Percentiles rank a stretch among this genome's conserved stretches.
Conservation (phyloP, 2,888 invertebrate species). For the Xylota segnis region DNA sequence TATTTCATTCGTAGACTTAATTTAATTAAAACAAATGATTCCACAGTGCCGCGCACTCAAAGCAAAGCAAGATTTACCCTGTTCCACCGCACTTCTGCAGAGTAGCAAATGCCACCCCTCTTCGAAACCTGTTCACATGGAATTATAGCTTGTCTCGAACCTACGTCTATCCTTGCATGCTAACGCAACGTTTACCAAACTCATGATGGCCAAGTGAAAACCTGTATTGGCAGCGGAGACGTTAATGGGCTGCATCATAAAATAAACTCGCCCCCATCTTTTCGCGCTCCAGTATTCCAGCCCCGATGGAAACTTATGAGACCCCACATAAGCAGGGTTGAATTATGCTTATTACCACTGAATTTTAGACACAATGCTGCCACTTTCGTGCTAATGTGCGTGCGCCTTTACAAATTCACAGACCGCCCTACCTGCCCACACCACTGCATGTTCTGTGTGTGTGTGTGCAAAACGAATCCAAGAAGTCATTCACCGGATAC, state of each 20-base stretch:
- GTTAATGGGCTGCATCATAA: conserved; percentile 76
- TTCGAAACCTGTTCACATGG: background rate
- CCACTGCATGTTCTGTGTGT: conserved; percentile 9
- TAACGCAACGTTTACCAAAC: conserved; percentile 71
- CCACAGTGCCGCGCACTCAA: conserved; percentile 31
- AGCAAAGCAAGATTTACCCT: conserved; percentile 22
- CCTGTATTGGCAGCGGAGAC: conserved; percentile 74
- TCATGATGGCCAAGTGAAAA: conserved; percentile 71
- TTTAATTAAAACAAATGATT: conserved; percentile 76
- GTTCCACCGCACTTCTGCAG: background rate
- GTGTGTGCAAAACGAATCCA: conserved; percentile 64
- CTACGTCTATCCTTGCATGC: conserved; percentile 62
- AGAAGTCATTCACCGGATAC: conserved; percentile 83
- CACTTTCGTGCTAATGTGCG: conserved; percentile 72
- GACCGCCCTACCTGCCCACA: background rate
- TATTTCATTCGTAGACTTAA: conserved; percentile 64
- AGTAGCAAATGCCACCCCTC: conserved; percentile 20
- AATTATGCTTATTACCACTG: conserved; percentile 76
- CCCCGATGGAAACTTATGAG: conserved; percentile 26
- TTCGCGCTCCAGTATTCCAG: background rate
- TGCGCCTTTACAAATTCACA: conserved; percentile 54
- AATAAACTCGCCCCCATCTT: conserved; percentile 60
- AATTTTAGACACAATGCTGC: conserved; percentile 69
- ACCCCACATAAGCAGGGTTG: conserved; percentile 53
- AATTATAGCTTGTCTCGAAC: conserved; percentile 10